Conservation (phyloP, 2,888 invertebrate species). For the Punctoribates punctum region DNA sequence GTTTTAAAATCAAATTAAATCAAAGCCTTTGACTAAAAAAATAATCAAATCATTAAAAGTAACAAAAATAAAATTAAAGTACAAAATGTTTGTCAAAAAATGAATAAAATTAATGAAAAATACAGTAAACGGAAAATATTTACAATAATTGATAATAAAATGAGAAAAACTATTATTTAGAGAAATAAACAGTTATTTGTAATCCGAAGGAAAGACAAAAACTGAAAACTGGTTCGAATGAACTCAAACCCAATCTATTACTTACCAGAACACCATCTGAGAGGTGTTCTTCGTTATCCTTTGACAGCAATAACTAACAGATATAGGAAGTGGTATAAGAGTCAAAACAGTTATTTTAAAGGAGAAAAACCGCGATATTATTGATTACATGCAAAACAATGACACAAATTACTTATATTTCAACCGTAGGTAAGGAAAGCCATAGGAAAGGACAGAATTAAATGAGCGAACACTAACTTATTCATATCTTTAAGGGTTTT, state of each 20-base stretch:
- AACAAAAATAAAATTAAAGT: neutral
- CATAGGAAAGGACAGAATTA: neutral
- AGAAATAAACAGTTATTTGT: no score
- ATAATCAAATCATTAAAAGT: neutral
- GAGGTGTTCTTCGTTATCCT: constrained; percentile 84
- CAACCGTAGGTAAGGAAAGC: neutral
- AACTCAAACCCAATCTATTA: constrained; percentile 50
- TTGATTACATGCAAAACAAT: neutral
- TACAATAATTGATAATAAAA: no score
- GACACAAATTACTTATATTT: neutral
- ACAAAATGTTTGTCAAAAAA: no score
- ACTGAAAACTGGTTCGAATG: constrained; percentile 2
- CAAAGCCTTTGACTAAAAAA: neutral
- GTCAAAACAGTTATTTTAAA: neutral
- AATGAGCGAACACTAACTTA: constrained; percentile 22
- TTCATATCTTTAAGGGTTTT: constrained; percentile 39
- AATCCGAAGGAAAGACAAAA: neutral
- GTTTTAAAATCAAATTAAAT: neutral
- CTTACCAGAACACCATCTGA: constrained; percentile 77
- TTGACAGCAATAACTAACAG: constrained; percentile 70
- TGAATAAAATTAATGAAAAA: constrained; percentile 10
- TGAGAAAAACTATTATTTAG: no score
- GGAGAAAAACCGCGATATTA: neutral
- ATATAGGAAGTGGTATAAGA: constrained; percentile 34
- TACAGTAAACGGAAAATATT: neutral